These are phyloP conservation scores for Dromococcyx pavoninus DNA, from an alignment of 2,797 vertebrate species.

Conservation along the genomic window DNA sequence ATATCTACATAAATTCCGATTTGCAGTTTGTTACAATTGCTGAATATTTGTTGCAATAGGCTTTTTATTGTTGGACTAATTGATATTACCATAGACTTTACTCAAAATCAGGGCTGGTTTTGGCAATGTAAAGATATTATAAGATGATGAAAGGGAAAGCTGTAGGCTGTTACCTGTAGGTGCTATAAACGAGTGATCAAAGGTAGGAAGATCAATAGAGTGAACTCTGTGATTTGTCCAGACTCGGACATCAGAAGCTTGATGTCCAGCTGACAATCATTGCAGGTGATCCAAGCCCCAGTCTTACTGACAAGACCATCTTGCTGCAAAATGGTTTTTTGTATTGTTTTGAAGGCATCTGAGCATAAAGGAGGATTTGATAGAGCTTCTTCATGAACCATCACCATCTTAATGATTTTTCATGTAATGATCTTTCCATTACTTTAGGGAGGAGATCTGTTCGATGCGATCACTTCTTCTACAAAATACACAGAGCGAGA, in stretches of 20 bases:
- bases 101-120: background rate
- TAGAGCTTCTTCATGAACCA: accelerated
- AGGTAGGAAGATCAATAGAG: background rate
- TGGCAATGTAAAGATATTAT: background rate
- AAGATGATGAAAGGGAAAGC: background rate
- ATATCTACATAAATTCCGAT: background rate
- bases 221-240: background rate
- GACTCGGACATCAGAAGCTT: background rate
- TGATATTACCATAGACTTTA: background rate
- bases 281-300: background rate
- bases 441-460: constrained; percentile 92
- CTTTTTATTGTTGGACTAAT: background rate
- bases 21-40: background rate
- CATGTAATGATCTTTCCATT: background rate
- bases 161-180: background rate
- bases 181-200: background rate
- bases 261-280: background rate
- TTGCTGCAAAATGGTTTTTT: background rate
- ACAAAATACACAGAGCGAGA: constrained; percentile 95
- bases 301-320: background rate
- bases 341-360: background rate
- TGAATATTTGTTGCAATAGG: background rate
- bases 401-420: background rate
- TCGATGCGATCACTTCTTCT: constrained; percentile 96
- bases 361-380: background rate